Conservation (phyloP, 1,140 invertebrate genomes). For the Drosophila gunungcola region DNA sequence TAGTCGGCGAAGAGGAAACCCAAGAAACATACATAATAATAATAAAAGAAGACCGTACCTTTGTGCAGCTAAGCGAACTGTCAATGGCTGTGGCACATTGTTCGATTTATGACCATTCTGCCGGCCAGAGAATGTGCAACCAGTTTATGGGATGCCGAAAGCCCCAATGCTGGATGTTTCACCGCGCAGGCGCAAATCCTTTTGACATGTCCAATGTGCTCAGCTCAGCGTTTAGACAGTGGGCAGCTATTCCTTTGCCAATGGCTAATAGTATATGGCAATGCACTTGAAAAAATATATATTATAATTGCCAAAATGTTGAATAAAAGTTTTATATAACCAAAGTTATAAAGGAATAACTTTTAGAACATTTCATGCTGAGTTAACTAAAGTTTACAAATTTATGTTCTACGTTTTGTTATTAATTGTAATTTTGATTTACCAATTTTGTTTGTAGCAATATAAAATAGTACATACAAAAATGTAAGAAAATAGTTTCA, state of each 20-base stretch:
- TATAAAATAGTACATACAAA: no score
- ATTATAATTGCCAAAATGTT: no score
- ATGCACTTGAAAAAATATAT: conserved; percentile 8
- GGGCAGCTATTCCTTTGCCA: conserved; percentile 20
- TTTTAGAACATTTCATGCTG: no score
- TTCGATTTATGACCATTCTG: conserved; percentile 55
- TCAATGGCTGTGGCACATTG: conserved; percentile 65
- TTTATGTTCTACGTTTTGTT: no score
- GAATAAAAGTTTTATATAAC: no score
- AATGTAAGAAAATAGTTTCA: no score
- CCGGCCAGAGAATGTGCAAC: conserved; percentile 34
- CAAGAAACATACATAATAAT: conserved; percentile 15
- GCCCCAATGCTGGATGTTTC: conserved; percentile 7
- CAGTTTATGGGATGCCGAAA: conserved; percentile 52
- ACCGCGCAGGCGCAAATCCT: conserved; percentile 54
- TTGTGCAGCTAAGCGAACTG: conserved; percentile 48
- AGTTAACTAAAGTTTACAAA: no score
- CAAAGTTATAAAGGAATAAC: background rate
- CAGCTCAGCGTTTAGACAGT: conserved; percentile 13
- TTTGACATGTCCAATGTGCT: conserved; percentile 60
- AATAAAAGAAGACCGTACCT: conserved; percentile 22
- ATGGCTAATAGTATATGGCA: conserved; percentile 46
- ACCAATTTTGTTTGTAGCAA: no score
- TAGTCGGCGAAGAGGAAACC: conserved; percentile 22
- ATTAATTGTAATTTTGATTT: no score